Percentiles rank a stretch among this genome's conserved stretches.
phyloP scores from a whole-genome alignment of 2,888 invertebrate species.

The Acleris emargana region DNA sequence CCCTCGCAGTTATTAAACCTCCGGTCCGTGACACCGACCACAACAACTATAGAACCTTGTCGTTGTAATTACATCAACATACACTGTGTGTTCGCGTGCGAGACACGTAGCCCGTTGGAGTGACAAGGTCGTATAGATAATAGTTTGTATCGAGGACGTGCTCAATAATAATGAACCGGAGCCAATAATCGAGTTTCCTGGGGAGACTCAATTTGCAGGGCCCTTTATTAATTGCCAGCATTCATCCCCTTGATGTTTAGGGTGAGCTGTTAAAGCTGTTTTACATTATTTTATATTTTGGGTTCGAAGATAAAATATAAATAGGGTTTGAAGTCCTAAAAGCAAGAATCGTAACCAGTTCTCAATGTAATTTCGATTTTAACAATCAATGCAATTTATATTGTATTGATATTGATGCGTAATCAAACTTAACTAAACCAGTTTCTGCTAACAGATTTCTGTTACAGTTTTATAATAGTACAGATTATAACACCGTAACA shows the following conservation, averaged over 20 bases:
- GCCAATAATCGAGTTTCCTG: slow-evolving; percentile 73
- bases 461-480: too few relatives aligned
- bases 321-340: too few relatives aligned
- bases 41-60: slow-evolving; percentile 5
- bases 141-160: slow-evolving; percentile 13
- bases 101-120: neutral
- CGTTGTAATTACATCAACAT: neutral
- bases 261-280: slow-evolving; percentile 8
- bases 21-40: slow-evolving; percentile 23
- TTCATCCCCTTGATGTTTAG: slow-evolving; percentile 54
- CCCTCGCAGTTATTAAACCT: slow-evolving; percentile 24
- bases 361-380: too few relatives aligned
- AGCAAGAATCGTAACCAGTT: too few relatives aligned
- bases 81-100: too few relatives aligned
- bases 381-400: too few relatives aligned
- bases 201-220: slow-evolving; percentile 51
- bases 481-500: too few relatives aligned
- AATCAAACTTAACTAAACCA: too few relatives aligned
- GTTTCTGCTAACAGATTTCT: too few relatives aligned
- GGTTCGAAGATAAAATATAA: too few relatives aligned
- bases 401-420: too few relatives aligned
- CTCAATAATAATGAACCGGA: slow-evolving; percentile 39
- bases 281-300: neutral
- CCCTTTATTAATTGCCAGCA: slow-evolving; percentile 75
- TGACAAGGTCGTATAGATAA: slow-evolving; percentile 5